These are phyloP conservation scores for Nematostella vectensis DNA, from an alignment of 92 coral and sea anemone genomes.

Conservation along the genomic window DNA sequence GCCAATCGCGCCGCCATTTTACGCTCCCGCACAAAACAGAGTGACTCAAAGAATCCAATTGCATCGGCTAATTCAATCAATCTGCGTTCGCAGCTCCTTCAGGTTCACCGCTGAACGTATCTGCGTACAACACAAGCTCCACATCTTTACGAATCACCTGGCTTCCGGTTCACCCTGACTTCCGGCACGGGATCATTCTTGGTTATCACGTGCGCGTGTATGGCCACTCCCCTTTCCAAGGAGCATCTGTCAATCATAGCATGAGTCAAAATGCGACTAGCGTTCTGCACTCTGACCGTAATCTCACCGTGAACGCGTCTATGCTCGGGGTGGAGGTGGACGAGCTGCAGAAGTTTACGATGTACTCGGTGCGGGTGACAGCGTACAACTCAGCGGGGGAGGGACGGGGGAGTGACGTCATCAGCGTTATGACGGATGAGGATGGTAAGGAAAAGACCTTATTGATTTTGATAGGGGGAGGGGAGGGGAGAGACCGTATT, in stretches of 20 bases:
- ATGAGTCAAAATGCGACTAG: slow-evolving; percentile 2
- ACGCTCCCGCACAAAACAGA: too few species aligned
- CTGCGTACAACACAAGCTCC: background rate
- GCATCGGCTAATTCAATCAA: too few species aligned
- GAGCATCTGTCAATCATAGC: too few species aligned
- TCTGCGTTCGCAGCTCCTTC: slow-evolving; percentile 33
- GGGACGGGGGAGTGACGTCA: slow-evolving; percentile 20
- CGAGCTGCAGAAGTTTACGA: slow-evolving; percentile 16
- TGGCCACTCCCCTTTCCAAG: background rate
- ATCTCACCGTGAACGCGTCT: slow-evolving; percentile 2
- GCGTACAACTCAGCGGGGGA: slow-evolving; percentile 35
- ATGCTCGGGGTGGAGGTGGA: slow-evolving; percentile 2
- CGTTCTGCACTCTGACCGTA: background rate
- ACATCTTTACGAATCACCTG: slow-evolving; percentile 19
- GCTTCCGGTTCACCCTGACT: background rate
- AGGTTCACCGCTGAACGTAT: slow-evolving; percentile 16
- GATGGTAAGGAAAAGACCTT: slow-evolving; percentile 25
- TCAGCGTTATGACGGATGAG: slow-evolving; percentile 11
- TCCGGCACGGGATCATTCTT: slow-evolving; percentile 21
- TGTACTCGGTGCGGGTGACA: slow-evolving; percentile 26
- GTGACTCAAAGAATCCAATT: too few species aligned
- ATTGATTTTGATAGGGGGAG: background rate
- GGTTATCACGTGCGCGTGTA: slow-evolving; percentile 19
- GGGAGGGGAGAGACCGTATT: background rate
- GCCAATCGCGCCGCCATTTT: too few species aligned